phyloP scores from a whole-genome alignment of 1,140 invertebrate species.

The honey bee (Apis mellifera) region DNA sequence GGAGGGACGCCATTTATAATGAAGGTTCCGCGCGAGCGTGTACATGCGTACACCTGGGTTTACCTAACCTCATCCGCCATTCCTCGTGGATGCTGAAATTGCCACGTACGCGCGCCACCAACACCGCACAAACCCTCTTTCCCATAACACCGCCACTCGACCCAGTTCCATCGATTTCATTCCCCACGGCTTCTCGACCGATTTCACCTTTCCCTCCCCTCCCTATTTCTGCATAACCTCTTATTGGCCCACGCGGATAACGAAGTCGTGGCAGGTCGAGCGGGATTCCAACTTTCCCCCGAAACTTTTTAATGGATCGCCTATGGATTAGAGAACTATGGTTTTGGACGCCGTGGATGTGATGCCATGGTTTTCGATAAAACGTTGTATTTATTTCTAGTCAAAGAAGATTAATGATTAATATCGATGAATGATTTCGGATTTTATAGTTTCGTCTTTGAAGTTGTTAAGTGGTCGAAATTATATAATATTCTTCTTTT shows the following conservation, averaged over 20 bases:
- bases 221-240: background rate
- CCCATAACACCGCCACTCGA: constrained; percentile 40
- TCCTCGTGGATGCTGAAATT: constrained; percentile 31
- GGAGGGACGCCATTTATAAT: constrained; percentile 77
- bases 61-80: constrained; percentile 19
- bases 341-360: too few species aligned
- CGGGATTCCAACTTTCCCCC: constrained; percentile 34
- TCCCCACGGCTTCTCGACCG: constrained; percentile 47
- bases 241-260: constrained; percentile 22
- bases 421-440: too few species aligned
- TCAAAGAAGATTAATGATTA: too few species aligned
- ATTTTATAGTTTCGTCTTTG: too few species aligned
- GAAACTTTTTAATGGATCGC: constrained; percentile 32
- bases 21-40: constrained; percentile 64
- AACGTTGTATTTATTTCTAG: too few species aligned
- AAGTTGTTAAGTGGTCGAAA: too few species aligned
- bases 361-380: too few species aligned
- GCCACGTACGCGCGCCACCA: constrained; percentile 23
- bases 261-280: constrained; percentile 19
- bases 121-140: constrained; percentile 8
- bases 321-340: background rate
- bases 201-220: too few species aligned
- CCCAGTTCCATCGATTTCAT: constrained; percentile 56
- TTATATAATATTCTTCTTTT: too few species aligned
- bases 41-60: constrained; percentile 52